phyloP scores from a whole-genome alignment of 37 sponge, comb jelly and placozoan genomes.

The Petrosia ficiformis region DNA sequence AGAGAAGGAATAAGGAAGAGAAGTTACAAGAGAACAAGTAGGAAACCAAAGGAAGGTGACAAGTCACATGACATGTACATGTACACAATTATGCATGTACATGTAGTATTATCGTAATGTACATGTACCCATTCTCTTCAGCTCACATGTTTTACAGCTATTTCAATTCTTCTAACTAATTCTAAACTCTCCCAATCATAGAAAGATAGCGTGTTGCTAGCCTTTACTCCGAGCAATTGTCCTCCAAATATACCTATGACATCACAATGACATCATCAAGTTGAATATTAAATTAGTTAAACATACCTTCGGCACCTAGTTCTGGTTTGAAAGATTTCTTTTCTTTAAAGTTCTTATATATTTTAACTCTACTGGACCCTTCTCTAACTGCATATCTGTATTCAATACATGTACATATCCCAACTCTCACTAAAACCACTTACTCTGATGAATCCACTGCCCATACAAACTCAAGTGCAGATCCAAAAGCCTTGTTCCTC shows the following conservation, averaged over 20 bases:
- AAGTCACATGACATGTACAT: too few relatives aligned
- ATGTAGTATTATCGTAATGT: too few relatives aligned
- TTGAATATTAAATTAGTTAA: not conserved
- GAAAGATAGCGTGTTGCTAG: slow-evolving; percentile 65
- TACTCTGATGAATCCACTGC: slow-evolving; percentile 89
- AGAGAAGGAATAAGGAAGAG: too few relatives aligned
- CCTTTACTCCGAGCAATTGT: slow-evolving; percentile 70
- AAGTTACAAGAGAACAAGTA: too few relatives aligned
- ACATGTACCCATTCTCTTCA: too few relatives aligned
- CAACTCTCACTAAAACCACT: slow-evolving; percentile 15
- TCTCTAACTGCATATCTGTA: slow-evolving; percentile 84
- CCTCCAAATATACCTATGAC: slow-evolving; percentile 88
- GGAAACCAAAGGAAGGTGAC: too few relatives aligned
- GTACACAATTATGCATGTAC: too few relatives aligned
- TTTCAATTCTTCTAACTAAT: slow-evolving; percentile 81
- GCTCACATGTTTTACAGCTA: slow-evolving; percentile 68
- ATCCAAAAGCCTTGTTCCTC: slow-evolving; percentile 95
- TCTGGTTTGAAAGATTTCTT: slow-evolving; percentile 91
- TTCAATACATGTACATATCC: not conserved
- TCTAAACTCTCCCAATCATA: slow-evolving; percentile 90
- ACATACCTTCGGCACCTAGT: slow-evolving; percentile 77
- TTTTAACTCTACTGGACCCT: slow-evolving; percentile 63
- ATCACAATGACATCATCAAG: not conserved
- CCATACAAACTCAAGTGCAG: slow-evolving; percentile 98
- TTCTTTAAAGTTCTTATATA: slow-evolving; percentile 98